phyloP scores from a whole-genome alignment of 1,140 invertebrate genomes.

The Zaprionus taronus region DNA sequence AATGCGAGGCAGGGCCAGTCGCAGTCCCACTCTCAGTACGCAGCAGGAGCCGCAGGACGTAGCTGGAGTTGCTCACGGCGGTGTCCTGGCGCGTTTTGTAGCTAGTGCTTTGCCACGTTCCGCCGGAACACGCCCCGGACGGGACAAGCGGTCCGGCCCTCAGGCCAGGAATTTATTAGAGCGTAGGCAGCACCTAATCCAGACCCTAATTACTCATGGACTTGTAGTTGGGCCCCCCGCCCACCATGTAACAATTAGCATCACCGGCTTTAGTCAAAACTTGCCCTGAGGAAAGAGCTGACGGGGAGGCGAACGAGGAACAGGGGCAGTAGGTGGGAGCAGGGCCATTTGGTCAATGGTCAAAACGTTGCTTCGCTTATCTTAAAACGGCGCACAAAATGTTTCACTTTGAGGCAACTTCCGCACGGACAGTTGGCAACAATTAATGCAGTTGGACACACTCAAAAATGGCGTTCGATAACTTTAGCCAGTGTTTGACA shows the following conservation, averaged over 20 bases:
- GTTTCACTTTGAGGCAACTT: constrained; percentile 70
- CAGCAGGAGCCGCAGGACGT: background rate
- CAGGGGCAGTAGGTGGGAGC: background rate
- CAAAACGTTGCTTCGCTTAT: constrained; percentile 30
- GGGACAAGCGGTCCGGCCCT: constrained; percentile 36
- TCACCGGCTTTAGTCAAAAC: constrained; percentile 52
- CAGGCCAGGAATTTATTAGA: constrained; percentile 69
- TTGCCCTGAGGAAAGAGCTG: background rate
- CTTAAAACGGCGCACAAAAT: constrained; percentile 57
- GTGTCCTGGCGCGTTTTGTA: background rate
- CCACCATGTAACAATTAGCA: constrained; percentile 70
- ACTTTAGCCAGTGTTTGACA: constrained; percentile 28
- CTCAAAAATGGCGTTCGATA: constrained; percentile 11
- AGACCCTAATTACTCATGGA: constrained; percentile 79
- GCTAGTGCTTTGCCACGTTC: constrained; percentile 8
- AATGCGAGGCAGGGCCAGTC: constrained; percentile 42
- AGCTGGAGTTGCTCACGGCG: background rate
- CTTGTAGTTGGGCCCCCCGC: constrained; percentile 27
- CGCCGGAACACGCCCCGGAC: constrained; percentile 25
- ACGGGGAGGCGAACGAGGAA: background rate
- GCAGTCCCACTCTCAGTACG: background rate
- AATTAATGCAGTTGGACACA: constrained; percentile 56
- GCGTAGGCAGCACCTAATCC: constrained; percentile 68
- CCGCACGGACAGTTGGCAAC: constrained; percentile 55
- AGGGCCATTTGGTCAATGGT: constrained; percentile 29